Evolutionary conservation across 2,888 invertebrate species (phyloP), one percentile per base, ranked within the genome.

Genomic region (Lycia hirtaria): DNA sequence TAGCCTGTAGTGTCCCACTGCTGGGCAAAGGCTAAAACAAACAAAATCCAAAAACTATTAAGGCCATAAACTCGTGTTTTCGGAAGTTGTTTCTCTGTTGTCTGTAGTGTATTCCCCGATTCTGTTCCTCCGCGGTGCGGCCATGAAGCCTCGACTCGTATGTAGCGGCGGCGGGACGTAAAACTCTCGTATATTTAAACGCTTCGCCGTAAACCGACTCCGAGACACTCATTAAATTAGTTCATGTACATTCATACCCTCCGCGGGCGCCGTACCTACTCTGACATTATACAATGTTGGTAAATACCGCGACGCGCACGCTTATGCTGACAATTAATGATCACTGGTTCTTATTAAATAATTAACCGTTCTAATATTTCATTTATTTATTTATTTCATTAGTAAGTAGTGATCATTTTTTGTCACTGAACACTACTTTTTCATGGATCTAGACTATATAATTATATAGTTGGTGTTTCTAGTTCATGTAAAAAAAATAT

Each of bases 151-250:
- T 14, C 7, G 10, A 30, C 24, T 20, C 30, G 55, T 22, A 35
- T 62, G 61, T 12, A 22, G 37, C 3, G 10, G 47, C 30, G 53
- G 10, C 20, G 64, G 60, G 49, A 56, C 70, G 66, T 81, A 79
- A 82, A 81, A 75, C 65, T 63, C 70, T 71, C 66, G 76, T 82
- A 80, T 76, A 76, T 70, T 78, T 78, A 78, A 81, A 76, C 77
- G 81, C 53, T 69, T 60, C 59, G 67, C 73, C 65, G 67, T 76
- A 75, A 77, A 76, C 40, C 54, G 56, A 64, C 62, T 64, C 69
- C 67, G 71, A 63, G 68, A 63, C 62, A 62, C 49, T 58, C 75
- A 73, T 78, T 76, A 76, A 78, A 76, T 71, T 76, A 74, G 74
- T 76, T 77, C 75, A 74, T 70, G 14, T 22, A 40, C 22, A 22